Evolutionary conservation across 2,797 vertebrate species (phyloP).

Genomic region (Adrianichthys oophorus): DNA sequence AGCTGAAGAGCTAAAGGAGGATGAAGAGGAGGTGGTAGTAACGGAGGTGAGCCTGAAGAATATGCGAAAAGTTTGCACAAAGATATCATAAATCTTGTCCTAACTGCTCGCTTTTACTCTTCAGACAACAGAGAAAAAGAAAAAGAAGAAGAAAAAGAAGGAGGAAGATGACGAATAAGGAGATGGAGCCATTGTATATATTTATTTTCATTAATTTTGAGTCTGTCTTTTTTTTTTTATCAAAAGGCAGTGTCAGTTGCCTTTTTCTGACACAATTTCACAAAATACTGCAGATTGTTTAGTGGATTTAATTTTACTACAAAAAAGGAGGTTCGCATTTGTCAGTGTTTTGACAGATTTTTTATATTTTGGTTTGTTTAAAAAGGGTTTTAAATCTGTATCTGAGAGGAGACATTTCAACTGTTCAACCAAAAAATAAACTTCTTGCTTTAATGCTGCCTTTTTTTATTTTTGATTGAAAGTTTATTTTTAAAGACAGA

Average conservation of each 20-base stretch:
- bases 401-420: no score
- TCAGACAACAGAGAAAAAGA: slow-evolving; percentile 73
- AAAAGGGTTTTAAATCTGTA: no score
- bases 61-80: background rate
- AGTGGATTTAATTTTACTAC: no score
- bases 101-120: slow-evolving; percentile 3
- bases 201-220: slow-evolving; percentile 24
- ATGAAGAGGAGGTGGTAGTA: slow-evolving; percentile 4
- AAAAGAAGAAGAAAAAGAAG: slow-evolving; percentile 77
- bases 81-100: no score
- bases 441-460: no score
- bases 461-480: no score
- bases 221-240: slow-evolving; percentile 27
- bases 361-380: no score
- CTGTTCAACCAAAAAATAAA: no score
- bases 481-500: no score
- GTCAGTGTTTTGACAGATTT: no score
- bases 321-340: no score
- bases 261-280: slow-evolving; percentile 1
- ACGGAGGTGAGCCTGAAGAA: slow-evolving; percentile 49
- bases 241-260: background rate
- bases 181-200: slow-evolving; percentile 51
- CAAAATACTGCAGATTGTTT: no score
- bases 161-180: slow-evolving; percentile 77
- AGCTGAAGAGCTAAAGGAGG: slow-evolving; percentile 32